A percentile compares a stretch with the other conserved stretches of the same genome.
These are phyloP conservation scores for Mactra quadrangularis DNA, from an alignment of 1,140 invertebrate species.

Conservation along the genomic window DNA sequence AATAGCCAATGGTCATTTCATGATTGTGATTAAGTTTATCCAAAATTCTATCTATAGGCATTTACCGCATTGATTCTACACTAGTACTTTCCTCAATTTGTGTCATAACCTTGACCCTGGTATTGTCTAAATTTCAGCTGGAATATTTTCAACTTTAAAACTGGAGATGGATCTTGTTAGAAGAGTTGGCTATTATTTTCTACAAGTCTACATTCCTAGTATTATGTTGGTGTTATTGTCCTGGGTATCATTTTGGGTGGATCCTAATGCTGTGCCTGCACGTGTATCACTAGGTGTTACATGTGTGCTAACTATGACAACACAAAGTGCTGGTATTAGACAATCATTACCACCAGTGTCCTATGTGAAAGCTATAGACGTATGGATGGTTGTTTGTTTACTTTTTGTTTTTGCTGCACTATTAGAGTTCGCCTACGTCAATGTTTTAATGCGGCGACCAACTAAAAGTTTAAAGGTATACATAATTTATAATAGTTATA, in stretches of 20 bases:
- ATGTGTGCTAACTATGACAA: conserved; percentile 73
- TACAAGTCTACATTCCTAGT: conserved; percentile 96
- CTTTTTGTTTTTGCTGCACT: conserved; percentile 93
- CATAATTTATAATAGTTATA: no score
- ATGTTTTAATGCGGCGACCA: conserved; percentile 60
- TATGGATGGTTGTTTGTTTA: conserved; percentile 96
- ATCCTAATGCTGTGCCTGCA: conserved; percentile 86
- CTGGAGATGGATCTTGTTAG: conserved; percentile 64
- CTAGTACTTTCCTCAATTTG: no score
- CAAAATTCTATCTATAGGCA: no score
- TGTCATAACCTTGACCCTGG: no score
- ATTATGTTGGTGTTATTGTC: conserved; percentile 96
- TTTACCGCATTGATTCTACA: no score
- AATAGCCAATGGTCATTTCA: no score
- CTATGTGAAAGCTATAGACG: conserved; percentile 90
- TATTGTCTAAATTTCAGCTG: no score
- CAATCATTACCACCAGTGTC: conserved; percentile 67
- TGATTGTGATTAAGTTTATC: no score
- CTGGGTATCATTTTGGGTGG: conserved; percentile 97
- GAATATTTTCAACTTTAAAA: conserved; percentile 67
- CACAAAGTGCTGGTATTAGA: conserved; percentile 61
- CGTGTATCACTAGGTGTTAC: conserved; percentile 85
- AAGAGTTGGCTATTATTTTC: conserved; percentile 91
- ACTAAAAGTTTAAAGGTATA: neutral
- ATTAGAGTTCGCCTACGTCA: conserved; percentile 92